Percentiles rank a stretch among this genome's conserved stretches.
phyloP scores from a whole-genome alignment of 2,113 vertebrate species.

The Xenopus borealis region DNA sequence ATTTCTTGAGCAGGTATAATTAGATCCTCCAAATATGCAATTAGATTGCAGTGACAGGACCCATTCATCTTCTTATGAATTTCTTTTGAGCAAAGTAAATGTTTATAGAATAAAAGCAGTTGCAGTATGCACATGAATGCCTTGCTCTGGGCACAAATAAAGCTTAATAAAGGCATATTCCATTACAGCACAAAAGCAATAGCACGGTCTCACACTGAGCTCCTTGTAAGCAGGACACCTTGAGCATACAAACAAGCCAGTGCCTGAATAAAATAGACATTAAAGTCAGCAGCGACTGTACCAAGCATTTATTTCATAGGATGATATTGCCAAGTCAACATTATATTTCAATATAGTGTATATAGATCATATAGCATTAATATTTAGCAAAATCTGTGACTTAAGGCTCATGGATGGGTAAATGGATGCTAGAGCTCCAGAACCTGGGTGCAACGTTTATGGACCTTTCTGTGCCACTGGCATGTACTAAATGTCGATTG shows the following conservation, averaged over 20 bases:
- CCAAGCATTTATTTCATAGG: too few species aligned
- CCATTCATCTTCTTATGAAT: conserved; percentile 30
- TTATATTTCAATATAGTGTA: too few species aligned
- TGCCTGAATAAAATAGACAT: conserved; percentile 1
- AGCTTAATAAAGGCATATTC: conserved; percentile 50
- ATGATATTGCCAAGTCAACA: too few species aligned
- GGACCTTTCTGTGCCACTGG: too few species aligned
- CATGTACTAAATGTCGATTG: too few species aligned
- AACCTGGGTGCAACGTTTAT: too few species aligned
- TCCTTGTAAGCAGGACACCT: conserved; percentile 53
- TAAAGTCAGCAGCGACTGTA: neutral
- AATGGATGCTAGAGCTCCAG: too few species aligned
- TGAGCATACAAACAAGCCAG: conserved; percentile 50
- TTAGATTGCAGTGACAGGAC: conserved; percentile 32
- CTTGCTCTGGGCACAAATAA: conserved; percentile 48
- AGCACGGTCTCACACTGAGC: conserved; percentile 53
- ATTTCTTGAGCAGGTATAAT: conserved; percentile 19
- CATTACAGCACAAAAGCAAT: conserved; percentile 54
- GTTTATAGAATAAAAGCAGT: conserved; percentile 20
- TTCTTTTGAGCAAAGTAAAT: conserved; percentile 30
- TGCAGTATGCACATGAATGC: conserved; percentile 32
- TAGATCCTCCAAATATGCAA: conserved; percentile 31
- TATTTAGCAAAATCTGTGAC: too few species aligned
- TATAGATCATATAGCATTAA: too few species aligned
- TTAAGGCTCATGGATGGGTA: too few species aligned